phyloP scores from a whole-genome alignment of 2,797 vertebrate genomes.

The Gymnoscopelus microlampas region DNA sequence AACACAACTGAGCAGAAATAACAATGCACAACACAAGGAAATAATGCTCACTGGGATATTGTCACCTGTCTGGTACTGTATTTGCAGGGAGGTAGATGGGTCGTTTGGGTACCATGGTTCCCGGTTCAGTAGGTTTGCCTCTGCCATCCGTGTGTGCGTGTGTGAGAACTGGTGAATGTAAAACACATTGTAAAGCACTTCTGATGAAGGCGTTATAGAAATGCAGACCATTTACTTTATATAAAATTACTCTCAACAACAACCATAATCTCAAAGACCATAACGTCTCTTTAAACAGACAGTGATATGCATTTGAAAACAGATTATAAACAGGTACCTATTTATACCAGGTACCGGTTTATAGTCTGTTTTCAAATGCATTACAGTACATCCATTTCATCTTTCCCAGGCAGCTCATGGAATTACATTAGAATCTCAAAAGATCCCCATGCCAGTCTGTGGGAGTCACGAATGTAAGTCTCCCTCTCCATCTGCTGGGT shows the following conservation, averaged over 20 bases:
- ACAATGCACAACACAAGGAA: not conserved
- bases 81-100: too few species aligned
- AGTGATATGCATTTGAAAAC: not conserved
- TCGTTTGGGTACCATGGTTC: too few species aligned
- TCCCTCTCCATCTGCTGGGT: slow-evolving; percentile 3
- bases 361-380: not conserved
- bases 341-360: not conserved
- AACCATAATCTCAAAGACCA: too few species aligned
- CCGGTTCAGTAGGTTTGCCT: too few species aligned
- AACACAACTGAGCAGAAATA: not conserved
- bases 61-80: not conserved
- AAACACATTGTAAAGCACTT: too few species aligned
- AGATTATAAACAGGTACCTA: too few species aligned
- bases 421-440: slow-evolving; percentile 4
- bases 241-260: too few species aligned
- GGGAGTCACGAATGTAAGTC: not conserved
- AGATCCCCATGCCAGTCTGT: not conserved
- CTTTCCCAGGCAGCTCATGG: not conserved
- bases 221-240: too few species aligned
- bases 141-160: too few species aligned
- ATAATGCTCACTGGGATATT: not conserved
- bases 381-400: not conserved
- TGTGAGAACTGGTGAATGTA: too few species aligned
- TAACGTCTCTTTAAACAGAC: not conserved
- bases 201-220: too few species aligned